These are phyloP conservation scores for Drosophila atroscutellata DNA, from an alignment of 2,888 invertebrate species.

Conservation along the genomic window DNA sequence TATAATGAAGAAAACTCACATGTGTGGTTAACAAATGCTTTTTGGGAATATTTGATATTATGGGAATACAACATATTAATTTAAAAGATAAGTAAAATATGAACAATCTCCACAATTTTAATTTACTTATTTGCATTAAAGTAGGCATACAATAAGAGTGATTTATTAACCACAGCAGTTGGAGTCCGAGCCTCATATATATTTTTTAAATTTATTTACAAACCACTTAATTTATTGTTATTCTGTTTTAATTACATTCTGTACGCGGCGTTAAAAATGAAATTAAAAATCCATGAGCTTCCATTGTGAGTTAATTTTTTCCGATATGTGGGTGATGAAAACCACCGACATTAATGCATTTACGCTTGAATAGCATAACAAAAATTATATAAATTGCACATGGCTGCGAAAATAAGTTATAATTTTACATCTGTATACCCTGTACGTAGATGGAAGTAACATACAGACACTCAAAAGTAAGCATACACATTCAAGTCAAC, in stretches of 20 bases:
- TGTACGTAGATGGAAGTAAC: not conserved
- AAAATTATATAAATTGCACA: slow-evolving; percentile 64
- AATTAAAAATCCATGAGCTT: slow-evolving; percentile 70
- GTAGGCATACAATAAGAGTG: slow-evolving; percentile 6
- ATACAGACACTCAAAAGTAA: not conserved
- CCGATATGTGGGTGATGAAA: slow-evolving; percentile 29
- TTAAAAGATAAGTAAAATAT: not conserved
- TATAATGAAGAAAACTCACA: not conserved
- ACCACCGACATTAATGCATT: slow-evolving; percentile 74
- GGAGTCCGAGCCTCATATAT: slow-evolving; percentile 28
- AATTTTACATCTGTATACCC: not conserved
- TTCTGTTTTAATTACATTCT: slow-evolving; percentile 81
- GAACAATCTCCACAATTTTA: slow-evolving; percentile 50
- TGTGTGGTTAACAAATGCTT: not conserved
- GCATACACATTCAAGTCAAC: not conserved
- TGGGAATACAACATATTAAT: slow-evolving; percentile 6
- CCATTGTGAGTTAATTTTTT: slow-evolving; percentile 35
- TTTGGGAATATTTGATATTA: not conserved
- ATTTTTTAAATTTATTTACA: slow-evolving; percentile 80
- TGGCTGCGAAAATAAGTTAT: not conserved
- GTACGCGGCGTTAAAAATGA: slow-evolving; percentile 63
- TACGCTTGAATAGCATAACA: slow-evolving; percentile 71
- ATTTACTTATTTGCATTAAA: slow-evolving; percentile 44
- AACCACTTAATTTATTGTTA: slow-evolving; percentile 83
- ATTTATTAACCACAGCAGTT: slow-evolving; percentile 43